Percentiles rank a stretch among this genome's conserved stretches.
Evolutionary conservation across 1,140 invertebrate species (phyloP).

Genomic region (Harpegnathos saltator): DNA sequence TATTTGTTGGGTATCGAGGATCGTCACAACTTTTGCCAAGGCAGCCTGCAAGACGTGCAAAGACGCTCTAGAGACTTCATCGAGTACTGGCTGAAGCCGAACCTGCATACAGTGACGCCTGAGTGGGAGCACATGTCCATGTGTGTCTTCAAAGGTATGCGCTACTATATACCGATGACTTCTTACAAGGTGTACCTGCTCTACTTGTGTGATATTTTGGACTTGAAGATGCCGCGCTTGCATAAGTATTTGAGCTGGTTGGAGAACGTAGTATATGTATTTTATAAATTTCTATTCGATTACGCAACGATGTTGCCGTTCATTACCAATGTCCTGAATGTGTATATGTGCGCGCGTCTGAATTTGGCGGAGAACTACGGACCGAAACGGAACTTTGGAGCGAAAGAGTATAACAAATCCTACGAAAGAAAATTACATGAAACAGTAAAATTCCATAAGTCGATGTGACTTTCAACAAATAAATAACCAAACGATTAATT

Average conservation of each 20-base stretch:
- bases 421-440: too few species aligned
- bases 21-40: conserved; percentile 88
- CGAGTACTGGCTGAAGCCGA: conserved; percentile 81
- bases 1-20: conserved; percentile 93
- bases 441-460: too few species aligned
- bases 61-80: conserved; percentile 82
- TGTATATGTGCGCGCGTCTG: too few species aligned
- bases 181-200: not conserved
- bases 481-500: too few species aligned
- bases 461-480: too few species aligned
- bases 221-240: conserved; percentile 4
- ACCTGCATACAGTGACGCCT: conserved; percentile 76
- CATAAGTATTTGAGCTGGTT: not conserved
- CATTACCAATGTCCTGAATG: too few species aligned
- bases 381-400: too few species aligned
- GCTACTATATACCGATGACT: conserved; percentile 29
- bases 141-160: conserved; percentile 79
- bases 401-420: too few species aligned
- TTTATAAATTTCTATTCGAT: too few species aligned
- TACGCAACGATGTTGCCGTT: too few species aligned
- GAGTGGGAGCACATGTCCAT: conserved; percentile 85
- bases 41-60: conserved; percentile 81
- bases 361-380: too few species aligned
- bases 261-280: too few species aligned
- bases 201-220: not conserved